Evolutionary conservation across 1,140 invertebrate genomes (phyloP).

Genomic region (Heliconius himera): DNA sequence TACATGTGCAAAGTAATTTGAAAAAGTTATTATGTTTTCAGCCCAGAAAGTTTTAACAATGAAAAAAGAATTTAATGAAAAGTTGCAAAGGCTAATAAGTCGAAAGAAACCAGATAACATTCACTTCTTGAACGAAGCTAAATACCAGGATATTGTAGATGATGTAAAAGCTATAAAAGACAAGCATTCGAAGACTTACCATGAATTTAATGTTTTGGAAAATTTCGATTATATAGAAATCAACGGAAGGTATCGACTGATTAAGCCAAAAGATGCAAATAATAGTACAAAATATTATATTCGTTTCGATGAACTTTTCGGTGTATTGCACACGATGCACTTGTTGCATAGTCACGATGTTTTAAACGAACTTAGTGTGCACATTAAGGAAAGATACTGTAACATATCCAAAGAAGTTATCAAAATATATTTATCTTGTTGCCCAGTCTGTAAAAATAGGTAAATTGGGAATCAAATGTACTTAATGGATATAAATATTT

Average conservation of each 20-base stretch:
- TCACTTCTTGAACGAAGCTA: conserved; percentile 49
- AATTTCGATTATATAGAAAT: conserved; percentile 63
- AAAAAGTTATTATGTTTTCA: not conserved
- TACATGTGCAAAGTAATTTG: not conserved
- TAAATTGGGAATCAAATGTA: not conserved
- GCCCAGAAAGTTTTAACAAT: conserved; percentile 36
- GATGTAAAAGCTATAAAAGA: conserved; percentile 58
- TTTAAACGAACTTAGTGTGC: conserved; percentile 53
- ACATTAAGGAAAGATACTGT: conserved; percentile 68
- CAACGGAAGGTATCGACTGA: conserved; percentile 52
- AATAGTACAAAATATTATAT: conserved; percentile 62
- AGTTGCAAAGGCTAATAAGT: conserved; percentile 52
- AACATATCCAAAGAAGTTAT: conserved; percentile 70
- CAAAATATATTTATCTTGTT: conserved; percentile 62
- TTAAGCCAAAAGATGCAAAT: conserved; percentile 51
- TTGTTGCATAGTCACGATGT: conserved; percentile 60
- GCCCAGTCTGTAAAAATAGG: conserved; percentile 48
- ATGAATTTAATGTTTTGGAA: conserved; percentile 43
- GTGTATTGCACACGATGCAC: conserved; percentile 66
- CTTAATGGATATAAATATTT: not conserved
- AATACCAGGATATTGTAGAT: conserved; percentile 59
- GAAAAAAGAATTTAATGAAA: conserved; percentile 60
- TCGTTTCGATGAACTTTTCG: conserved; percentile 57
- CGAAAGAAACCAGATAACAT: conserved; percentile 62
- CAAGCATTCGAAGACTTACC: conserved; percentile 54